These are phyloP conservation scores for Drosophila pseudoananassae DNA, from an alignment of 1,140 invertebrate genomes.

Conservation along the genomic window DNA sequence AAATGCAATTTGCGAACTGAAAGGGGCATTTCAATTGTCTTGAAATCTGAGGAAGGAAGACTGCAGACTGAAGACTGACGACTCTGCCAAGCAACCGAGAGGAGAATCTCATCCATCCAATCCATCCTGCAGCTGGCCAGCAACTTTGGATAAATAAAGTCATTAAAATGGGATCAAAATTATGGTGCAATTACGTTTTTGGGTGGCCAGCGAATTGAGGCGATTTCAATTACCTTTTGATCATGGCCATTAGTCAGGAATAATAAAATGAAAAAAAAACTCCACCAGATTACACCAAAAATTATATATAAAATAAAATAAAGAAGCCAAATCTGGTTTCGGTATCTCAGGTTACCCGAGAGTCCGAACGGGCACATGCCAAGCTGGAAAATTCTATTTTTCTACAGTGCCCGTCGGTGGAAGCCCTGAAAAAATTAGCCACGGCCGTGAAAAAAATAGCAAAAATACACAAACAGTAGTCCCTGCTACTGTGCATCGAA, in stretches of 20 bases:
- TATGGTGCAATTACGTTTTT: slow-evolving; percentile 76
- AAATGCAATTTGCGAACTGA: slow-evolving; percentile 69
- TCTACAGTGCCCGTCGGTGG: not conserved
- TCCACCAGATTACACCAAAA: not conserved
- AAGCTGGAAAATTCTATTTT: slow-evolving; percentile 10
- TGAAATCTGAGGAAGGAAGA: no score
- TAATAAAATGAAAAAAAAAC: slow-evolving; percentile 26
- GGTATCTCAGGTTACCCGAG: slow-evolving; percentile 32
- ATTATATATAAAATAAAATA: not conserved
- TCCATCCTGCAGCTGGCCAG: slow-evolving; percentile 13
- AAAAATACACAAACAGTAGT: slow-evolving; percentile 33
- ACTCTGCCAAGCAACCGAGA: not conserved
- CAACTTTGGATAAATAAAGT: slow-evolving; percentile 64
- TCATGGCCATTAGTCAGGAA: slow-evolving; percentile 47
- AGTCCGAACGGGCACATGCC: slow-evolving; percentile 37
- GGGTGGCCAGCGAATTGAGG: slow-evolving; percentile 57
- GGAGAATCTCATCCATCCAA: not conserved
- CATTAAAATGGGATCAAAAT: slow-evolving; percentile 82
- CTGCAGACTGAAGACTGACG: not conserved
- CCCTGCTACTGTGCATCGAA: slow-evolving; percentile 54
- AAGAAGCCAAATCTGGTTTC: not conserved
- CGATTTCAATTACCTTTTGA: slow-evolving; percentile 67
- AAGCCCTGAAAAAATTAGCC: slow-evolving; percentile 42
- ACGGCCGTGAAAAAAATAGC: slow-evolving; percentile 38
- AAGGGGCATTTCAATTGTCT: slow-evolving; percentile 43